Evolutionary conservation across 1,140 invertebrate genomes (phyloP).

Genomic region (Drosophila bocki): DNA sequence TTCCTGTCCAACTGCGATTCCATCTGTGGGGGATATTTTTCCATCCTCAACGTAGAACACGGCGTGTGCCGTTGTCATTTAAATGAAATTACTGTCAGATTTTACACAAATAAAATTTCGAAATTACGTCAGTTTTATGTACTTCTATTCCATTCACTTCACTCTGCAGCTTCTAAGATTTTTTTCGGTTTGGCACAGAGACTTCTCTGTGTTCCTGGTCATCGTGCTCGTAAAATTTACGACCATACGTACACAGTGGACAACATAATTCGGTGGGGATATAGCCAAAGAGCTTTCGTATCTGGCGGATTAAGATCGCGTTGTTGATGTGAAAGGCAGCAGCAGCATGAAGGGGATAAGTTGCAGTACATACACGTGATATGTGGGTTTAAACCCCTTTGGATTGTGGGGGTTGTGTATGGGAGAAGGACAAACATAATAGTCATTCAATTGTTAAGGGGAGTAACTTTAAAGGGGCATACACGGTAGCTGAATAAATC

Average conservation of each 20-base stretch:
- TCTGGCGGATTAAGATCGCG: slow-evolving; percentile 51
- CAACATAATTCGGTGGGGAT: slow-evolving; percentile 68
- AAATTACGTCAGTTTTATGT: slow-evolving; percentile 79
- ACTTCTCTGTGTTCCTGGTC: slow-evolving; percentile 8
- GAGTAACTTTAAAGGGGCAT: not conserved
- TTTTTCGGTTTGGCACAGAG: slow-evolving; percentile 10
- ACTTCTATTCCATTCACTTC: slow-evolving; percentile 37
- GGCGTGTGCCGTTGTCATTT: slow-evolving; percentile 68
- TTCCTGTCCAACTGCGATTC: slow-evolving; percentile 51
- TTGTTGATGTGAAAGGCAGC: slow-evolving; percentile 13
- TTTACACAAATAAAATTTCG: slow-evolving; percentile 79
- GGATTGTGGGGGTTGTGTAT: not conserved
- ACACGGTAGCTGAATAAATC: slow-evolving; percentile 8
- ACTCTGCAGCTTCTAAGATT: slow-evolving; percentile 22
- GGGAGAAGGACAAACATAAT: slow-evolving; percentile 3
- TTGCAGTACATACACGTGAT: slow-evolving; percentile 8
- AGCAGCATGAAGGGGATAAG: slow-evolving; percentile 39
- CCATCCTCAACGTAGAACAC: not conserved
- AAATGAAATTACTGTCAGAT: slow-evolving; percentile 83
- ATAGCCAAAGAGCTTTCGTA: slow-evolving; percentile 44
- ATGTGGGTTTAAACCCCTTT: slow-evolving; percentile 16
- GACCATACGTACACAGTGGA: slow-evolving; percentile 72
- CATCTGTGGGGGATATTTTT: slow-evolving; percentile 4
- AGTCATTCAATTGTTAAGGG: slow-evolving; percentile 20
- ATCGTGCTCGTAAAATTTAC: slow-evolving; percentile 68